Conservation (phyloP, 2,797 vertebrate genomes). For the Gymnoscopelus braueri region DNA sequence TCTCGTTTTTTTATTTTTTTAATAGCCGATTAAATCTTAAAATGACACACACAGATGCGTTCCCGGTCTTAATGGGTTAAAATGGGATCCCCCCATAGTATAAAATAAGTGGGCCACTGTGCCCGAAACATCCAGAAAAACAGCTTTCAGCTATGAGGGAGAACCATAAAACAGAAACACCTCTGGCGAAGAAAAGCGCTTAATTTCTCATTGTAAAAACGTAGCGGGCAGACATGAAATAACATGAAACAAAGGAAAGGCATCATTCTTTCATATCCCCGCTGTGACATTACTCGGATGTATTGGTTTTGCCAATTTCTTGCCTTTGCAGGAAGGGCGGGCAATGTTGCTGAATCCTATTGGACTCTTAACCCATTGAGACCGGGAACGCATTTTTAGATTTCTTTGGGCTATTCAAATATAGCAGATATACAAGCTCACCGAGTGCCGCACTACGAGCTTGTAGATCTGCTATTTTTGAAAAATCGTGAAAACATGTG, state of each 20-base stretch:
- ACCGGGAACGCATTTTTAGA: too few relatives aligned
- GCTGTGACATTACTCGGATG: background rate
- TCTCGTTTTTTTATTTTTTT: too few relatives aligned
- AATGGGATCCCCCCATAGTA: background rate
- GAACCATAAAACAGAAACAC: background rate
- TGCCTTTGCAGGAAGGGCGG: background rate
- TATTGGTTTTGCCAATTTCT: background rate
- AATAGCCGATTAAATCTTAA: too few relatives aligned
- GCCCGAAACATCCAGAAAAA: background rate
- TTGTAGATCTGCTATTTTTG: too few relatives aligned
- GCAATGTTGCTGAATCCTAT: conserved; percentile 12
- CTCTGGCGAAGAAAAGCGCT: background rate
- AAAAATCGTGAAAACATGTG: too few relatives aligned
- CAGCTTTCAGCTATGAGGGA: background rate
- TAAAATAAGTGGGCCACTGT: background rate
- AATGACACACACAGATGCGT: too few relatives aligned
- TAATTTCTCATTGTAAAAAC: conserved; percentile 1
- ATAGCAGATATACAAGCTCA: too few relatives aligned
- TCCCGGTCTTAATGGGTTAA: background rate
- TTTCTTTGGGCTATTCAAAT: too few relatives aligned
- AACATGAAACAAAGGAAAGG: conserved; percentile 14
- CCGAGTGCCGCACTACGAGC: too few relatives aligned
- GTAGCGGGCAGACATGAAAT: background rate
- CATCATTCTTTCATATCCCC: background rate
- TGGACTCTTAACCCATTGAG: background rate